Evolutionary conservation across 2,797 vertebrate species (phyloP), one percentile per base, ranked within the genome.

Genomic region (Gouania willdenowi): DNA sequence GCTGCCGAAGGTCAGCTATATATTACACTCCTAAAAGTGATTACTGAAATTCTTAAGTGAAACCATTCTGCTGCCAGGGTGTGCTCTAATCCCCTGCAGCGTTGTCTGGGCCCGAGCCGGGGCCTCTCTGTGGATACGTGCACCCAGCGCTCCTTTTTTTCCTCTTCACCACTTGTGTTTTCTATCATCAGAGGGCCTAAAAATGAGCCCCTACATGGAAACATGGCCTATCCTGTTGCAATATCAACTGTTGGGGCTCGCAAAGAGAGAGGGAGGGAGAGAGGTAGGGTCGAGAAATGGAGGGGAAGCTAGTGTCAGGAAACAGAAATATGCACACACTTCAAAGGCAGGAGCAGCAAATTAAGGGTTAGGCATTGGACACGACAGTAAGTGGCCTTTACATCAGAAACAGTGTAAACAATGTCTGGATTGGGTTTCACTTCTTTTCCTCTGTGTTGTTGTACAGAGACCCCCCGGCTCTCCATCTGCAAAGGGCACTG

Each of bases 11-110:
- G 88, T 90, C 88, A 89, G 88, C 88, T 87, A 91, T 91, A 89
- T 90, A 91, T 90, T 90, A 89, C 86, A 84, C 89, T 90, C 88
- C 88, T 91, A 90, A 90, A 91, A 91, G 88, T 88, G 86, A 89
- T 90, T 90, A 89, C 87, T 89, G 86, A 89, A 89, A 90, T 89
- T 90, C 87, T 89, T 89, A 89, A 90, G 88, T 91, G 84, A 90
- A 91, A 89, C 87, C 88, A 89, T 88, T 89, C 88, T 84, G 84
- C 87, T 89, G 86, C 85, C 85, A 85, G 88, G 86, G 88, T 88
- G 86, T 88, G 87, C 85, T 88, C 83, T 88, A 88, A 89, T 87
- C 85, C 88, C 87, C 87, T 77, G 85, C 81, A 83, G 86, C 77
- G 84, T 83, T 83, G 86, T 88, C 85, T 89, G 84, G 83, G 80